Evolutionary conservation across 2,888 invertebrate genomes (phyloP), one percentile per base, ranked within the genome.

Genomic region (Hydrotaea diabolus): DNA sequence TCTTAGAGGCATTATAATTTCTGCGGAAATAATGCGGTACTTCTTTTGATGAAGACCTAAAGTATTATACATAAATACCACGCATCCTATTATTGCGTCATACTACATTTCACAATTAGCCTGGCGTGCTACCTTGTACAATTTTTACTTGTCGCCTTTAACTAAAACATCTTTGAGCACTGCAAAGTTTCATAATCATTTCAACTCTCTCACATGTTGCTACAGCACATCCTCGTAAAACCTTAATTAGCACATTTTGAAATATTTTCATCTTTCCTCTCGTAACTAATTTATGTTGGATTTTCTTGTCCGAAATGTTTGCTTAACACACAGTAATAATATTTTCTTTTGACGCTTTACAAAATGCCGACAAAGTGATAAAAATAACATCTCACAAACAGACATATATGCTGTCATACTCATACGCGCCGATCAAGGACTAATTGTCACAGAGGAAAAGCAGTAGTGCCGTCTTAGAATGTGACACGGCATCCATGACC

Each of bases 321-420:
- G 66, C 80, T 79, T 71, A 77, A 71, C 72, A 82, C 66, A 74
- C 73, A 74, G 74, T 59, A 62, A 84, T 80, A 82, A 86, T 85
- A 86, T 86, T 87, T 87, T 86, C 86, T 57, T 86, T 87, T 85
- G 75, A 84, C 86, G 86, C 85, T 82, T 83, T 43, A 49, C 53
- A 71, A 36, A 31, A 55, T 72, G 64, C 86, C 87, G 86, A 86
- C 86, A 87, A 85, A 83, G 82, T 77, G 55, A 81, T 81, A 82
- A 64, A 77, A 82, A 79, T 78, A 69, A 76, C 81, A 79, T 74
- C 55, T 81, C 66, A 79, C 73, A 46, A 43, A 77, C 17, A 57
- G 11, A 43, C 23, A 2, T n/a, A 26, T 7, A 31, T 31, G 7
- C 31, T 4, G 3, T 31, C 31, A 31, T 31, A 31, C 31, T 31